Conservation (phyloP, 1,140 invertebrate genomes). For the Diorhabda elongata region DNA sequence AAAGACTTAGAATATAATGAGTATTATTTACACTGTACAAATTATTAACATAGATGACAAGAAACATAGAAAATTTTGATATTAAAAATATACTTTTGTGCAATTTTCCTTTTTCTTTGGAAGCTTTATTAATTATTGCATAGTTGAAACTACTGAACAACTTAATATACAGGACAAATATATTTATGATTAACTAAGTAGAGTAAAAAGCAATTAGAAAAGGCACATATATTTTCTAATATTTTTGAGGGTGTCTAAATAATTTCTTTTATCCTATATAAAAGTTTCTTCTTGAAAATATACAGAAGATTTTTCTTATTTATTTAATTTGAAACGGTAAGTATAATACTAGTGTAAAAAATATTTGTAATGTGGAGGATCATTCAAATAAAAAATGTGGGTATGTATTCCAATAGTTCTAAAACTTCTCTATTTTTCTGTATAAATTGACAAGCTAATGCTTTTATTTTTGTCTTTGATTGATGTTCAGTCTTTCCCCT, state of each 20-base stretch:
- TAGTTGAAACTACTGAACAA: neutral
- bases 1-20: constrained; percentile 10
- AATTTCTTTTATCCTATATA: neutral
- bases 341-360: too few relatives aligned
- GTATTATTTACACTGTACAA: constrained; percentile 16
- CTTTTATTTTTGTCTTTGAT: neutral
- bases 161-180: neutral
- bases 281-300: too few relatives aligned
- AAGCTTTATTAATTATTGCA: neutral
- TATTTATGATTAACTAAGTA: neutral
- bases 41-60: constrained; percentile 4
- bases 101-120: constrained; percentile 10
- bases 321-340: too few relatives aligned
- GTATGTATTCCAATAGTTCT: too few relatives aligned
- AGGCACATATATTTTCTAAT: constrained; percentile 1
- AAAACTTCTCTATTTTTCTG: too few relatives aligned
- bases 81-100: constrained; percentile 10
- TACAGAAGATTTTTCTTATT: too few relatives aligned
- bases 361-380: too few relatives aligned
- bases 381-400: too few relatives aligned
- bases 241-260: neutral
- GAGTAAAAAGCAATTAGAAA: neutral
- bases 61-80: constrained; percentile 1
- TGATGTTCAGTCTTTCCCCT: neutral
- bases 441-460: neutral